These are phyloP conservation scores for Brachirus orientalis DNA, from an alignment of 2,113 vertebrate genomes.

Conservation along the genomic window DNA sequence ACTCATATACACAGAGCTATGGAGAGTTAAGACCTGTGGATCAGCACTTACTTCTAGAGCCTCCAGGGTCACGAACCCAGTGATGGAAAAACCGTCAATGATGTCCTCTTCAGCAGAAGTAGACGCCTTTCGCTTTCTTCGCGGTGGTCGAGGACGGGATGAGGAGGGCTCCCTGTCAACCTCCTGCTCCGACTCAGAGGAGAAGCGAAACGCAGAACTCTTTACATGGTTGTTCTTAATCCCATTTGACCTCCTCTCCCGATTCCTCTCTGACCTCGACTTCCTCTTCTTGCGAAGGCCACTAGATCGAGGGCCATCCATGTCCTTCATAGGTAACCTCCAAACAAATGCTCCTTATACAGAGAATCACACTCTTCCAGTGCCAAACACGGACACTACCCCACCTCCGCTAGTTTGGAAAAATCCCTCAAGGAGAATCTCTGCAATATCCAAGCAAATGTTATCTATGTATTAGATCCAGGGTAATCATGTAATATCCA, in stretches of 20 bases:
- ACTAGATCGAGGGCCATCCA: slow-evolving; percentile 91
- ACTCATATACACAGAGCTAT: background rate
- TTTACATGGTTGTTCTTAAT: slow-evolving; percentile 77
- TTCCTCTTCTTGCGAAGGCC: slow-evolving; percentile 92
- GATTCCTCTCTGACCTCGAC: slow-evolving; percentile 90
- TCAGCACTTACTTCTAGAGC: slow-evolving; percentile 89
- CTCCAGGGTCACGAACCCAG: slow-evolving; percentile 91
- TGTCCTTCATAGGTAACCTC: slow-evolving; percentile 78
- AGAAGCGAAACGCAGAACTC: slow-evolving; percentile 81
- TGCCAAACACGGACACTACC: slow-evolving; percentile 16
- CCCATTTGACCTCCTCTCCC: slow-evolving; percentile 84
- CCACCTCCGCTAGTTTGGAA: slow-evolving; percentile 42
- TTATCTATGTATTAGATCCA: slow-evolving; percentile 62
- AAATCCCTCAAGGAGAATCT: slow-evolving; percentile 32
- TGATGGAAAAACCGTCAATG: slow-evolving; percentile 94
- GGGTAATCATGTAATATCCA: slow-evolving; percentile 64
- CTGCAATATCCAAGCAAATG: slow-evolving; percentile 57
- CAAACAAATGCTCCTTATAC: slow-evolving; percentile 44
- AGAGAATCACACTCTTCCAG: slow-evolving; percentile 38
- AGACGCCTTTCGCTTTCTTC: slow-evolving; percentile 91
- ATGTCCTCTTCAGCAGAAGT: slow-evolving; percentile 94
- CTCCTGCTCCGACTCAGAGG: slow-evolving; percentile 92
- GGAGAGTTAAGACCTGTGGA: background rate
- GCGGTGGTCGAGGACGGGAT: slow-evolving; percentile 89
- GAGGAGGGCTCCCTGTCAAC: slow-evolving; percentile 85